Base-by-base conservation (phyloP, 2,113 vertebrate species). In the Beaufortia kweichowensis region DNA sequence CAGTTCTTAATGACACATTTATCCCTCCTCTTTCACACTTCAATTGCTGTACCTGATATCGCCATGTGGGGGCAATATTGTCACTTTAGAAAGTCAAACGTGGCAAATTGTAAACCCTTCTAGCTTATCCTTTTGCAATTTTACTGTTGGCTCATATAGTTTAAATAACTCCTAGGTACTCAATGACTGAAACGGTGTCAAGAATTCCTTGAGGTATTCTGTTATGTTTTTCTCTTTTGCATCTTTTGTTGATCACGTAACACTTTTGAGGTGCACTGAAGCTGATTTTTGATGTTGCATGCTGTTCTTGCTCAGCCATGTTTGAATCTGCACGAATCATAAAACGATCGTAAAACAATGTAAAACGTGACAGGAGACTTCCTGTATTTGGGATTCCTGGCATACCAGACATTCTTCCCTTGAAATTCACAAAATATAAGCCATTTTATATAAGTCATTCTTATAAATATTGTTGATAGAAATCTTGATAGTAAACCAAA, bases 51-150 rank as follows among this genome's bases (percentile, higher is more conserved):
- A 60, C 50, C 35, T 7, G 2, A 48, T n/a, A n/a, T n/a, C n/a
- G 35, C 89, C 91, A 91, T 85, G 77, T 84, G 90, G 87, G 88
- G 91, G 89, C 90, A 90, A 79, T 90, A 87, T 91, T 91, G 91
- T 21, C 48, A 64, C 84, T 86, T 85, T 83, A 74, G 79, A 60
- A 66, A 81, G 39, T 76, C 83, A 84, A 71, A 19, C 5, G 39
- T 78, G 41, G 60, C 3, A 67, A 85, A 64, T 78, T 72, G 67
- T 64, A 84, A 33, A 39, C 43, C 56, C 3, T 8, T 33, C 26
- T 29, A 6, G 6, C 6, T 33, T 9, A 10, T 35, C 14, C 19
- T 23, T n/a, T n/a, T 23, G 46, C 17, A 6, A 66, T 66, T 48
- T 43, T 57, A 59, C 28, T 33, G 11, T 53, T 61, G 71, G 23